Base-by-base conservation (phyloP, 2,888 invertebrate genomes). In the Mellilla xanthometata region DNA sequence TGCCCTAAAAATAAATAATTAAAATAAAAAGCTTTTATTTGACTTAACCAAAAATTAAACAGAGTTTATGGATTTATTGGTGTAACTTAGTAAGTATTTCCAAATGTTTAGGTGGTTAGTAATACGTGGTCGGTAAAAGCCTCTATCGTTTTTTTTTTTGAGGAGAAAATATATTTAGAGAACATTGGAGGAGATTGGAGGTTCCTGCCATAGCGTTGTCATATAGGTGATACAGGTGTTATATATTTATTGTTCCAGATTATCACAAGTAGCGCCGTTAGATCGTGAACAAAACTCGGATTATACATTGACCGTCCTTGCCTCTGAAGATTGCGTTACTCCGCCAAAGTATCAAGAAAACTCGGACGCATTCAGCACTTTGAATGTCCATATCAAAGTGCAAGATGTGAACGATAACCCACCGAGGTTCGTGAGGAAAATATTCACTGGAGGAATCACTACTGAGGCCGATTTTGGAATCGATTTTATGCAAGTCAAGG, bases 361-460 rank as follows among this genome's bases (percentile, higher is more conserved):
- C 29, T 86, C 91, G 45, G 92, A 93, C 60, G 94, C 94, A 43
- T 93, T 94, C 56, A 95, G 95, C 8, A 81, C 94, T 1, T 81
- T 97, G 0, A 92, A 92, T 65, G 92, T 96, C 0, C 75, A 92
- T 6, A 86, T 97, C 0, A 90, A 90, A 41, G 94, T 99, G 0
- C 81, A 91, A 29, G 99, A 99, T 67, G 92, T 97, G 1, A 98
- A 99, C 68, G 99, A 99, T 68, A 98, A 98, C 77, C 91, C 96
- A 0, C 98, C 99, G 0, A 91, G 90, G 64, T 98, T 98, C 71
- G 83, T 92, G 2, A 94, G 93, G 49, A 92, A 93, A 55, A 92
- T 97, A 49, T 97, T 98, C 71, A 98, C 98, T 0, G 97, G 98
- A 0, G 98, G 98, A 1, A 95, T 99, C 1, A 97, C 98, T 8